Base-by-base conservation (phyloP, 2,888 invertebrate genomes). In the Tinea trinotella region DNA sequence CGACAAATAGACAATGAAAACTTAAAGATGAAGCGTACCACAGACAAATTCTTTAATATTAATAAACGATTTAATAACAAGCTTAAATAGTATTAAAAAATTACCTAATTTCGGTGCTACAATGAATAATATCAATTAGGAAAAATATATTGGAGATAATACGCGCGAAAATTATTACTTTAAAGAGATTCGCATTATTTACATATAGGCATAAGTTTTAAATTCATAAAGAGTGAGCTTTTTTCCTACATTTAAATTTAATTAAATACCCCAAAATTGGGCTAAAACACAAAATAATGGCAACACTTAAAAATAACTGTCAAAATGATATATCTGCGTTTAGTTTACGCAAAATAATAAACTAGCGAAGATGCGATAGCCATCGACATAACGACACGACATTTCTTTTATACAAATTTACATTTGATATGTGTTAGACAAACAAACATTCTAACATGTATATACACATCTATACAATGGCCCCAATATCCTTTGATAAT, bases 331-430 rank as follows among this genome's bases (percentile, higher is more conserved):
- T 7, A 24, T 7, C 5, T n/a, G 40, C 13, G 13, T 40, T 40
- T 7, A 12, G 40, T 40, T 40, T 4, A 40, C 40, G 40, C 40
- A 40, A 40, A 40, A 40, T 12, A n/a, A 40, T 12, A n/a, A 40
- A 15, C 40, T 40, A 40, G 40, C 40, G 15, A 12, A 22, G 15
- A 50, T 15, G 24, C 34, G 52, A 52, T 10, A 34, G 59, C 75
- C 81, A 83, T 76, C 77, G 76, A 46, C n/a, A n/a, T 75, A 74
- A 81, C 80, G 78, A 83, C 82, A 82, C 77, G 79, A 82, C 78
- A 69, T 59, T 24, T 2, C 34, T 20, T 74, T 74, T 73, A 67
- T 72, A 76, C 67, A 72, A 64, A 64, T 62, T 71, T 50, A 75
- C 69, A 70, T 65, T n/a, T 84, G 84, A 83, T 84, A 84, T 84